phyloP scores from a whole-genome alignment of 2,113 vertebrate genomes.

The Oncorhynchus gorbuscha region DNA sequence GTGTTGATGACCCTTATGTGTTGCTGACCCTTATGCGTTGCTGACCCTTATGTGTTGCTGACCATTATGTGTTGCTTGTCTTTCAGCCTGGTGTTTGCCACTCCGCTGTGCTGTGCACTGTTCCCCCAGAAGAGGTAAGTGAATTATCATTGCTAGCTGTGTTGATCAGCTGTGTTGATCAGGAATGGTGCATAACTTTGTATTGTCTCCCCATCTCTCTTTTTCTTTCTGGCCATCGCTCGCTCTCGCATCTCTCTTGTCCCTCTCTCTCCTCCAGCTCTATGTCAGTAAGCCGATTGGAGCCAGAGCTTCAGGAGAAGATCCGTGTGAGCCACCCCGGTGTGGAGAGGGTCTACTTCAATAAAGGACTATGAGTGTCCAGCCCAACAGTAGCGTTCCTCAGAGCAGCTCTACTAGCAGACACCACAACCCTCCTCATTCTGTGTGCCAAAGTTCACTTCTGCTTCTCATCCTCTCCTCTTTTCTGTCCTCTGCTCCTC shows the following conservation, averaged over 20 bases:
- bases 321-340: constrained; percentile 81
- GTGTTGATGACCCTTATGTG: too few species aligned
- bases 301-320: constrained; percentile 87
- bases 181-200: not conserved
- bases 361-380: constrained; percentile 88
- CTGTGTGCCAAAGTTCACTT: constrained; percentile 76
- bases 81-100: constrained; percentile 92
- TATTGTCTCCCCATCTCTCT: not conserved
- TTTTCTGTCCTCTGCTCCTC: constrained; percentile 14
- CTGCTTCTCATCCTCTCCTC: constrained; percentile 44
- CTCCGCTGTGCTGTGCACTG: constrained; percentile 93
- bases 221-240: not conserved
- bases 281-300: constrained; percentile 86
- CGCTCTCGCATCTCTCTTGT: not conserved
- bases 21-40: too few species aligned
- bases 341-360: constrained; percentile 88
- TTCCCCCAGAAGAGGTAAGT: constrained; percentile 97
- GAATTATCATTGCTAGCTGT: not conserved
- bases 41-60: too few species aligned
- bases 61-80: constrained; percentile 26
- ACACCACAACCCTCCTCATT: constrained; percentile 41
- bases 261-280: constrained; percentile 72
- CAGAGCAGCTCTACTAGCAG: not conserved
- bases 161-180: not conserved
- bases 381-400: not conserved